Base-by-base conservation (phyloP, 2,888 invertebrate species). In the Corythucha ciliata region DNA sequence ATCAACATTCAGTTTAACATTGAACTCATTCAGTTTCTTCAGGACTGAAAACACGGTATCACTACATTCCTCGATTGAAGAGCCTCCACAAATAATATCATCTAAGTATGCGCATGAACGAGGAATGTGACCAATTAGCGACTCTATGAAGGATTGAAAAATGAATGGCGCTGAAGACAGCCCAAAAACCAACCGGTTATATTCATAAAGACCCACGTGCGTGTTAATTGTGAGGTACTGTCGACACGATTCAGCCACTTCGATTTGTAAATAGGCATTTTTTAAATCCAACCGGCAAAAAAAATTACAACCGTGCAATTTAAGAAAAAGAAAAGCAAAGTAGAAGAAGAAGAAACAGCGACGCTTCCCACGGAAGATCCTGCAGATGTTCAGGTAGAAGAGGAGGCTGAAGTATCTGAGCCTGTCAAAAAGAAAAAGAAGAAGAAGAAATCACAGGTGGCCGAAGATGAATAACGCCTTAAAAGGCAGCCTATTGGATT, bases 291-390 rank as follows among this genome's bases (percentile, higher is more conserved):
- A 22, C 14, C 25, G 20, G 16, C 41, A 16, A 32, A 54, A 54
- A 7, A 39, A 5, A 22, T 39, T 46, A 22, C 27, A 44, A 6
- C 47, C 47, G n/a, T n/a, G n/a, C n/a, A n/a, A n/a, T n/a, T n/a
- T n/a, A n/a, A n/a, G n/a, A n/a, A n/a, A n/a, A n/a, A n/a, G n/a
- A n/a, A n/a, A n/a, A n/a, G n/a, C n/a, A n/a, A n/a, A n/a, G n/a
- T n/a, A n/a, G n/a, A n/a, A n/a, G n/a, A n/a, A n/a, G n/a, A n/a
- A n/a, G n/a, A n/a, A n/a, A n/a, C n/a, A n/a, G n/a, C n/a, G n/a
- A n/a, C n/a, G n/a, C n/a, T n/a, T n/a, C n/a, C n/a, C n/a, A n/a
- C n/a, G n/a, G n/a, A n/a, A n/a, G n/a, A n/a, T n/a, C n/a, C n/a
- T n/a, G n/a, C n/a, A n/a, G n/a, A n/a, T n/a, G n/a, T n/a, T n/a